Conservation (phyloP, 1,140 invertebrate species). For the Drosophila teissieri region DNA sequence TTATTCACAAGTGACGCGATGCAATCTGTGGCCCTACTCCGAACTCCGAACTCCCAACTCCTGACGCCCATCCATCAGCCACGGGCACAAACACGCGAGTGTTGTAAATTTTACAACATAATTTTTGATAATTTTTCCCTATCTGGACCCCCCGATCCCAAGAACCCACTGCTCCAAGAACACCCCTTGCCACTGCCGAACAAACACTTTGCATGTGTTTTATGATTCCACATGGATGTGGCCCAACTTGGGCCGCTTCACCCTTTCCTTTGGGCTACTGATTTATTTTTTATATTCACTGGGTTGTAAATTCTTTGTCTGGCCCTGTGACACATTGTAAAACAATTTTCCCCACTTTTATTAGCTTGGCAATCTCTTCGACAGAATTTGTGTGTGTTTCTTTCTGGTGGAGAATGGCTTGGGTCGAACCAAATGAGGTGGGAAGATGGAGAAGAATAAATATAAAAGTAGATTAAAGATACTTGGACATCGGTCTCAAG, state of each 20-base stretch:
- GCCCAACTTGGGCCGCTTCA: slow-evolving; percentile 21
- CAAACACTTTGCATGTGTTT: slow-evolving; percentile 75
- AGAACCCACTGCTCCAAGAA: not conserved
- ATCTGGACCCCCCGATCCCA: slow-evolving; percentile 30
- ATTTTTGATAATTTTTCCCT: slow-evolving; percentile 74
- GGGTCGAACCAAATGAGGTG: not conserved
- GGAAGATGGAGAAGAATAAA: not conserved
- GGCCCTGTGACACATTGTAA: slow-evolving; percentile 66
- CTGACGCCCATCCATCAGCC: slow-evolving; percentile 64
- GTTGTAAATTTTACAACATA: slow-evolving; percentile 82
- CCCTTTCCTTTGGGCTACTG: slow-evolving; percentile 40
- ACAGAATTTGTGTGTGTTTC: slow-evolving; percentile 25
- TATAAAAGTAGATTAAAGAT: slow-evolving; percentile 15
- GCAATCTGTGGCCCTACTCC: slow-evolving; percentile 3
- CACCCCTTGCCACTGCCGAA: not conserved
- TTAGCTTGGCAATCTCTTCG: slow-evolving; percentile 29
- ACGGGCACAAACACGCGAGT: slow-evolving; percentile 37
- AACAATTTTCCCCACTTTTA: slow-evolving; percentile 69
- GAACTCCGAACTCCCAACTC: not conserved
- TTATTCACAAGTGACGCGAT: slow-evolving; percentile 78
- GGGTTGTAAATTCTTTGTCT: slow-evolving; percentile 58
- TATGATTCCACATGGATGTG: slow-evolving; percentile 69
- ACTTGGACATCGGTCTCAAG: slow-evolving; percentile 1
- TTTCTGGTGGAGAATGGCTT: slow-evolving; percentile 23
- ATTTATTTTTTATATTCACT: slow-evolving; percentile 56